A percentile compares a stretch with the other conserved stretches of the same genome.
Conservation (phyloP, 2,797 vertebrate genomes). For the Gymnopithys bicolor region DNA sequence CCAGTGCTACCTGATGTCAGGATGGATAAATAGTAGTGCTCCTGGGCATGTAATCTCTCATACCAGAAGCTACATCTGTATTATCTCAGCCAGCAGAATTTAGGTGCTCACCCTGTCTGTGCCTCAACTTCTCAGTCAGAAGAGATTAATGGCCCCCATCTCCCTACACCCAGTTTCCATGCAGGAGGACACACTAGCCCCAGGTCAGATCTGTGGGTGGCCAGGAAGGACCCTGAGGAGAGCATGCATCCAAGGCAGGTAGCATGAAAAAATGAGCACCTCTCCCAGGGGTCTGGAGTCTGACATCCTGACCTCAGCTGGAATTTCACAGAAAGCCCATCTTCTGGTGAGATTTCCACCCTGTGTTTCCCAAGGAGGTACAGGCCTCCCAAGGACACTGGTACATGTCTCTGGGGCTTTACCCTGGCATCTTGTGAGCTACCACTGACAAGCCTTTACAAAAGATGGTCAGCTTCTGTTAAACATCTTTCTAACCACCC, state of each 20-base stretch:
- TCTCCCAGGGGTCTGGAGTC: neutral
- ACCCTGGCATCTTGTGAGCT: neutral
- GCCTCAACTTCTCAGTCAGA: neutral
- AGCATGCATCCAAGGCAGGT: neutral
- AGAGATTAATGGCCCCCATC: neutral
- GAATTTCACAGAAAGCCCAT: neutral
- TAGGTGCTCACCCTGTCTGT: neutral
- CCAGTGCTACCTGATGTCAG: neutral
- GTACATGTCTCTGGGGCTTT: neutral
- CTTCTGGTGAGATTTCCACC: neutral
- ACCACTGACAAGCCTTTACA: neutral
- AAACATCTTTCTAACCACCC: neutral
- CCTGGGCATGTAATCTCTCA: neutral
- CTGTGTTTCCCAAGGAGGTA: neutral
- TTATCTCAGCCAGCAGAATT: neutral
- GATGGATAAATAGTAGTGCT: neutral
- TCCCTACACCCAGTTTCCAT: neutral
- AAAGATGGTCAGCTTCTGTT: neutral
- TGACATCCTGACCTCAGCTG: neutral
- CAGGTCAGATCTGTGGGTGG: neutral
- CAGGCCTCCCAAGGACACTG: neutral
- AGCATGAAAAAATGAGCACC: neutral
- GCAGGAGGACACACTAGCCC: neutral
- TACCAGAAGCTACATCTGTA: neutral
- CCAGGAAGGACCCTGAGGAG: neutral